These are phyloP conservation scores for Heliothis subflexa DNA, from an alignment of 1,140 invertebrate species.

Conservation along the genomic window DNA sequence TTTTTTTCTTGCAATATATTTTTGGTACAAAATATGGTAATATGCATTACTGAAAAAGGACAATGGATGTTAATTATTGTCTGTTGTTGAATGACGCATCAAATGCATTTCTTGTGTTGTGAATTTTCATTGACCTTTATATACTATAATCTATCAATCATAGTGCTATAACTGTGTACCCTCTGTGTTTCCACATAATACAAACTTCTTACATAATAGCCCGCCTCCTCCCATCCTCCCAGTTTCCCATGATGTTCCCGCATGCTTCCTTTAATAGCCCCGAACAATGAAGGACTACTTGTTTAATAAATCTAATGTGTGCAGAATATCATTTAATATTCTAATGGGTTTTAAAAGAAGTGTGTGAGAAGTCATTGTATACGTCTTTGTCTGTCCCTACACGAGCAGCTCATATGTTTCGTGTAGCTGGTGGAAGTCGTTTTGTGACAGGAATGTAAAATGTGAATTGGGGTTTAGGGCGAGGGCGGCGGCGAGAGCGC, in stretches of 20 bases:
- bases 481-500: conserved; percentile 78
- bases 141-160: conserved; percentile 20
- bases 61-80: conserved; percentile 5
- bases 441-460: conserved; percentile 70
- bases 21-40: conserved; percentile 35
- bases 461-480: conserved; percentile 84
- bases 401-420: conserved; percentile 44
- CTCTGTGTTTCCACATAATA: conserved; percentile 8
- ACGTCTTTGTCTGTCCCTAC: conserved; percentile 54
- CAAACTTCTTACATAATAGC: conserved; percentile 22
- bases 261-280: conserved; percentile 86
- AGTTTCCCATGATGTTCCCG: conserved; percentile 67
- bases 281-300: conserved; percentile 58
- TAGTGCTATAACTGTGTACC: conserved; percentile 27
- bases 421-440: conserved; percentile 50
- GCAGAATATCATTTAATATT: conserved; percentile 81
- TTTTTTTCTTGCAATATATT: conserved; percentile 30
- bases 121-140: conserved; percentile 25
- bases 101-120: conserved; percentile 25
- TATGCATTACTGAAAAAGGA: conserved; percentile 41
- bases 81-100: conserved; percentile 28
- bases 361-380: conserved; percentile 71
- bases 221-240: conserved; percentile 55
- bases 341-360: conserved; percentile 85
- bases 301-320: conserved; percentile 77